Evolutionary conservation across 1,140 invertebrate genomes (phyloP).

Genomic region (Tyrophagus putrescentiae): DNA sequence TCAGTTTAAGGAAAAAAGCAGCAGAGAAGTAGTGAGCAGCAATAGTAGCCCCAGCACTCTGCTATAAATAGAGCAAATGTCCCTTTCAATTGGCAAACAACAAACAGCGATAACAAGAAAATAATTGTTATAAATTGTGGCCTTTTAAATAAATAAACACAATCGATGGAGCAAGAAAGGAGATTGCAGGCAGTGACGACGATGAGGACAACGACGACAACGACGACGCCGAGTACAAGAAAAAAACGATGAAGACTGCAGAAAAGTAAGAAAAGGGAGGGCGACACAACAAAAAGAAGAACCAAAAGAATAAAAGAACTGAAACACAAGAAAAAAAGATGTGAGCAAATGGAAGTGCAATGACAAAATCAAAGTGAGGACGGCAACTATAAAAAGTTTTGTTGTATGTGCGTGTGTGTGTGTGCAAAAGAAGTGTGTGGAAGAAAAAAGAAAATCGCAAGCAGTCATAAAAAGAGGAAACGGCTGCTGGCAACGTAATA

Average conservation of each 20-base stretch:
- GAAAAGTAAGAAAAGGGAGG: no score
- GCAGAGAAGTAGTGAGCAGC: not conserved
- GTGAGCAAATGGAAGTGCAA: not conserved
- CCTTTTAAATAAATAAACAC: constrained; percentile 11
- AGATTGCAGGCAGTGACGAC: no score
- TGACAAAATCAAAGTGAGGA: constrained; percentile 1
- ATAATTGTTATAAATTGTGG: constrained; percentile 11
- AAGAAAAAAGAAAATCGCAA: no score
- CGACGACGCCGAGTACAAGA: no score
- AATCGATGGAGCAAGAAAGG: no score
- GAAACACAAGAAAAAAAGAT: not conserved
- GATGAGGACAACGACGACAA: no score
- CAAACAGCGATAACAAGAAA: constrained; percentile 9
- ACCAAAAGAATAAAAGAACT: not conserved
- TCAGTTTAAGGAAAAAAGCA: no score
- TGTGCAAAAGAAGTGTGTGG: no score
- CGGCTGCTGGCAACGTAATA: not conserved
- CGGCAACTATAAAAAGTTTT: not conserved
- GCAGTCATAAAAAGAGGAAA: not conserved
- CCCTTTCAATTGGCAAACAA: not conserved
- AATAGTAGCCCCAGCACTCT: not conserved
- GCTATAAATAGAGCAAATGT: not conserved
- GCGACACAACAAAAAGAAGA: no score
- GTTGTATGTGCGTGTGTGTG: no score
- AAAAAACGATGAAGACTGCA: no score